Base-by-base conservation (phyloP, 2,888 invertebrate species). In the Lypha dubia region DNA sequence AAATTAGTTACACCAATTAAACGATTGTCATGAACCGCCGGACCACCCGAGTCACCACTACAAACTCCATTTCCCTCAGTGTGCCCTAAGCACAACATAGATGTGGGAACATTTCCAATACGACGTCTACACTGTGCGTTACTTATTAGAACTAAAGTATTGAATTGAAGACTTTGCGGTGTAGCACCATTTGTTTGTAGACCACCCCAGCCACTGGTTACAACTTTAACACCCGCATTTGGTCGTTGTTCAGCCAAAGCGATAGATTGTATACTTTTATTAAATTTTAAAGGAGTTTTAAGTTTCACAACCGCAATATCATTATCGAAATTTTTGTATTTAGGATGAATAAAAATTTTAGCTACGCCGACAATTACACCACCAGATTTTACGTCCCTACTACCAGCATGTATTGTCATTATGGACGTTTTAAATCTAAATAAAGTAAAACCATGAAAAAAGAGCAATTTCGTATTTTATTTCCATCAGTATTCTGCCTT, bases 21-120 rank as follows among this genome's bases (percentile, higher is more conserved):
- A 24, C 82, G 79, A 0, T 86, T 87, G 0, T 87, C 82, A 35
- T 89, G 89, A 38, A 89, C 86, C n/a, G 90, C 91, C n/a, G 91
- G 91, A 11, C 92, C 91, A 41, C 92, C 92, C 2, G 91, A 91
- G 77, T 92, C 91, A 11, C 91, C 92, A 32, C 88, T 87, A 62
- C 92, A 92, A 32, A 89, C 90, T 8, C 92, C 92, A 84, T 89
- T 83, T 20, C 86, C 81, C 2, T 15, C 28, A 1, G 35, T 41
- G 74, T 89, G 89, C 6, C 88, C 83, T 84, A 92, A 87, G 62
- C 92, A 92, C n/a, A 92, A 86, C 5, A 88, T 79, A 5, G 90
- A 88, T 24, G 85, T 81, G 6, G 89, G 85, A 13, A 89, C 83
- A 3, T 46, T 70, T 0, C 87, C 70, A 32, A 87, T 83, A 1